Base-by-base conservation (phyloP, 64 coral and sea anemone genomes). In the Pocillopora verrucosa region DNA sequence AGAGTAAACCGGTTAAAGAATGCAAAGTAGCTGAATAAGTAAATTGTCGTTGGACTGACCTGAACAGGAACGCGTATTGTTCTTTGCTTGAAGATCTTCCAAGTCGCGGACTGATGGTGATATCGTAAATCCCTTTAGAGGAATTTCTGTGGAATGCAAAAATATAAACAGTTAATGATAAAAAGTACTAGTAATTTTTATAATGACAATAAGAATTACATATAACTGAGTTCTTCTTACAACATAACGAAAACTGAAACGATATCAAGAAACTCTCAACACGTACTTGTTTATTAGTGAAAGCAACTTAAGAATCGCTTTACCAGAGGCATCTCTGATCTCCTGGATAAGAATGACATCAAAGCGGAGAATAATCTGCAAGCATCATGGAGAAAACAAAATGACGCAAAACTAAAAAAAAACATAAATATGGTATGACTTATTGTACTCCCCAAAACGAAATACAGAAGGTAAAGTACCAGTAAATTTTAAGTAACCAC, bases 301-400 rank as follows among this genome's bases (percentile, higher is more conserved):
- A 30, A 91, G 34, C 15, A 97, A 78, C 4, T 93, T 9, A 1
- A 16, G 16, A 17, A 97, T 91, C 13, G 88, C 88, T 16, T 45
- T 93, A 60, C 74, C 82, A 61, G 83, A 77, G 0, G 38, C 58
- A 56, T 96, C 94, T 3, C 94, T 82, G 11, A 96, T 96, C 76
- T 96, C 94, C 82, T 93, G 91, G 65, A 96, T 96, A 16, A 93
- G 63, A 76, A 96, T 87, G 76, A 96, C 74, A 63, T 96, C 94
- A 77, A 93, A 96, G 2, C 94, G 88, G 19, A 93, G 70, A 68
- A 96, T 61, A 62, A 96, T 88, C 94, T 96, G 61, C 35, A 79
- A 36, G 58, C 13, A 17, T 59, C 37, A 79, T 9, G 16, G 20
- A 17, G 19, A 79, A 17, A 56, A 79, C 17, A 77, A 41, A 36